phyloP scores from a whole-genome alignment of 2,113 vertebrate genomes.

The Fulmarus glacialis region DNA sequence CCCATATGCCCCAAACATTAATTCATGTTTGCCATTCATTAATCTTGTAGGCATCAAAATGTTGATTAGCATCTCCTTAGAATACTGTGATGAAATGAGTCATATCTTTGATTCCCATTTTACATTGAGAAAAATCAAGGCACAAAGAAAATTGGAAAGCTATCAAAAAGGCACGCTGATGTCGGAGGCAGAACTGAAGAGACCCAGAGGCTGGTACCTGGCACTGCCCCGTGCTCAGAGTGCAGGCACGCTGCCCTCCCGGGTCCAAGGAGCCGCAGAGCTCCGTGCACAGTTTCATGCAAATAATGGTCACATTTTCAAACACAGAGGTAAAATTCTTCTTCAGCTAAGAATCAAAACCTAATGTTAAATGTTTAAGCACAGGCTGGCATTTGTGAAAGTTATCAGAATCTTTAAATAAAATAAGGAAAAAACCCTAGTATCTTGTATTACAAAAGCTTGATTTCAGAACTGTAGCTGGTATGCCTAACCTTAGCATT shows the following conservation, averaged over 20 bases:
- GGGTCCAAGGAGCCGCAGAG: rapidly evolving
- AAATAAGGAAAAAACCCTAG: neutral
- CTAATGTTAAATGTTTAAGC: neutral
- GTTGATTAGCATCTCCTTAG: neutral
- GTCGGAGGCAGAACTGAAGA: neutral
- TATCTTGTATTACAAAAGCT: too few species aligned
- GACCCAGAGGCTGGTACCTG: neutral
- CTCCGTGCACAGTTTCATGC: rapidly evolving
- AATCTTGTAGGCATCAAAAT: neutral
- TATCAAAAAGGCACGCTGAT: neutral
- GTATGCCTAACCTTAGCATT: neutral
- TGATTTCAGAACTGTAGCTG: neutral
- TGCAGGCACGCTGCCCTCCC: rapidly evolving
- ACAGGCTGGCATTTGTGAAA: neutral
- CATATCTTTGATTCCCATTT: neutral
- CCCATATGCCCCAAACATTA: neutral
- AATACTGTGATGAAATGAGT: neutral
- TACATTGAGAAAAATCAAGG: neutral
- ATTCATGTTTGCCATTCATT: neutral
- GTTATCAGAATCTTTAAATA: neutral
- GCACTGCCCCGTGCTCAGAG: rapidly evolving
- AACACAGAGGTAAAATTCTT: neutral
- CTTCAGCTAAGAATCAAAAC: neutral
- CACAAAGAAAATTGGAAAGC: neutral
- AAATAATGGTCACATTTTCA: rapidly evolving